Conservation (phyloP, 2,888 invertebrate genomes). For the Dermolepida albohirtum region DNA sequence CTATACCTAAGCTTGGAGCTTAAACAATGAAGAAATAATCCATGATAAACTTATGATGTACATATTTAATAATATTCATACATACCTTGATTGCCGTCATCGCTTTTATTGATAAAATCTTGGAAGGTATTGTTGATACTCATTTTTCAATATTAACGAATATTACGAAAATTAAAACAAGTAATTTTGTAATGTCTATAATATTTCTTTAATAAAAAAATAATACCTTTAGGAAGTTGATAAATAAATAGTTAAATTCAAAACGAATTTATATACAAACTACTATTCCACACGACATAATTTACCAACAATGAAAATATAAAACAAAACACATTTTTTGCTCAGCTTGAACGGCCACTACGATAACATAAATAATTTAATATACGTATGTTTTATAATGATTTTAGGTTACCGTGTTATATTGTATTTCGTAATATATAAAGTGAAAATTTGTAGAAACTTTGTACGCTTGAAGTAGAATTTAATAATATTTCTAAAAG, state of each 20-base stretch:
- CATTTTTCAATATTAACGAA: neutral
- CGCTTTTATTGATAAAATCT: conserved; percentile 23
- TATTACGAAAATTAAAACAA: conserved; percentile 3
- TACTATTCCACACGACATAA: conserved; percentile 14
- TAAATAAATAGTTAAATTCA: no score
- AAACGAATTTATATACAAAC: neutral
- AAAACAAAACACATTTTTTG: conserved; percentile 19
- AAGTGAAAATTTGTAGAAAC: conserved; percentile 24
- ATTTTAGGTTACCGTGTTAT: no score
- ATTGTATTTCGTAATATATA: conserved; percentile 8
- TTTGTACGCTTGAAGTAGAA: no score
- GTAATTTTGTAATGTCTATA: conserved; percentile 3
- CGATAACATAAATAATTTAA: conserved; percentile 15
- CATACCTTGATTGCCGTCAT: conserved; percentile 25
- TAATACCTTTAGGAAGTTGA: no score
- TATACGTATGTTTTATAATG: neutral
- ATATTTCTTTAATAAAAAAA: neutral
- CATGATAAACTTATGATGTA: neutral
- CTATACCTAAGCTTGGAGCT: conserved; percentile 18
- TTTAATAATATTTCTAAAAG: no score
- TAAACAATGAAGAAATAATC: neutral
- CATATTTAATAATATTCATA: neutral
- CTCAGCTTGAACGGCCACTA: conserved; percentile 1
- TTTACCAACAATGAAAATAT: conserved; percentile 15
- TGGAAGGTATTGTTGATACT: conserved; percentile 20